Evolutionary conservation across 2,888 invertebrate genomes (phyloP).

Genomic region (Blastobasis adustella): DNA sequence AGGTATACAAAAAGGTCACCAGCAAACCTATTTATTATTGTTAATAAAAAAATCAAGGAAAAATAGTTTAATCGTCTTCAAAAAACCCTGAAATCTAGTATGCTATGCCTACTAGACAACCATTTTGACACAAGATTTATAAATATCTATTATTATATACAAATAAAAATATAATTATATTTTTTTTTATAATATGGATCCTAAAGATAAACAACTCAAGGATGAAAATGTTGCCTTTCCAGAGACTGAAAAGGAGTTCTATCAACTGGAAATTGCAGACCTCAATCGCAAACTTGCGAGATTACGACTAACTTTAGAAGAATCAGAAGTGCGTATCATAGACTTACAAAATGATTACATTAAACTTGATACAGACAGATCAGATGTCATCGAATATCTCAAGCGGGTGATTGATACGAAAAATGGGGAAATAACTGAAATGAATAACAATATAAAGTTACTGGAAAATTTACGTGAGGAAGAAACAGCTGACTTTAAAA

Average conservation of each 20-base stretch:
- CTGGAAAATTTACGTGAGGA: slow-evolving; percentile 81
- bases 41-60: too few relatives aligned
- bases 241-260: slow-evolving; percentile 87
- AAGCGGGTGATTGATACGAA: slow-evolving; percentile 84
- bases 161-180: too few relatives aligned
- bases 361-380: slow-evolving; percentile 85
- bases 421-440: slow-evolving; percentile 77
- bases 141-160: too few relatives aligned
- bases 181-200: too few relatives aligned
- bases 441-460: slow-evolving; percentile 83
- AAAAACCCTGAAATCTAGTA: too few relatives aligned
- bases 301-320: slow-evolving; percentile 77
- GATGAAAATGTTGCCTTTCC: too few relatives aligned
- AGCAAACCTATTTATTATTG: too few relatives aligned
- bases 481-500: slow-evolving; percentile 78
- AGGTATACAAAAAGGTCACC: too few relatives aligned
- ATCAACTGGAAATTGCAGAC: slow-evolving; percentile 88
- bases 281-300: slow-evolving; percentile 87
- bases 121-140: too few relatives aligned
- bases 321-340: slow-evolving; percentile 83
- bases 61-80: too few relatives aligned
- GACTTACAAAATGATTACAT: slow-evolving; percentile 76
- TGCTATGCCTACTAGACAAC: too few relatives aligned
- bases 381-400: slow-evolving; percentile 88
- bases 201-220: too few relatives aligned